phyloP scores from a whole-genome alignment of 2,888 invertebrate species.

The Hemistola chrysoprasaria region DNA sequence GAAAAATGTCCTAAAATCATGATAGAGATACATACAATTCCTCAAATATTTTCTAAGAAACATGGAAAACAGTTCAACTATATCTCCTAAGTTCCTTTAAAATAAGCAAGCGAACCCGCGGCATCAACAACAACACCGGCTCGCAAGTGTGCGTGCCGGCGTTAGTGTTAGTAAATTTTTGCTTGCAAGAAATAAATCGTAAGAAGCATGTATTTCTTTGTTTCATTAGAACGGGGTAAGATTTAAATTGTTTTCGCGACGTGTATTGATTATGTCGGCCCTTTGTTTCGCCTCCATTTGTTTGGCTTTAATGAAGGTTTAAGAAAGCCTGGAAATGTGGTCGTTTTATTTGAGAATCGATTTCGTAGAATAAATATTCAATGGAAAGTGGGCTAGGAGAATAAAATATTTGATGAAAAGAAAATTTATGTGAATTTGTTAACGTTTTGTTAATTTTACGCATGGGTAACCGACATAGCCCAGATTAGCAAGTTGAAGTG shows the following conservation, averaged over 20 bases:
- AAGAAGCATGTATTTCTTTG: constrained; percentile 58
- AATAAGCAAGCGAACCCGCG: constrained; percentile 26
- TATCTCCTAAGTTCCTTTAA: neutral
- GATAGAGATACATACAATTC: no score
- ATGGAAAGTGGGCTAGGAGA: no score
- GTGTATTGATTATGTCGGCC: constrained; percentile 55
- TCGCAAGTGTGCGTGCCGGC: constrained; percentile 25
- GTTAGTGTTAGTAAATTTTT: constrained; percentile 49
- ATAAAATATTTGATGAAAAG: no score
- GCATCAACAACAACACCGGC: constrained; percentile 4
- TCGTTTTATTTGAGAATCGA: neutral
- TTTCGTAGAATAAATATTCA: no score
- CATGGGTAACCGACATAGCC: no score
- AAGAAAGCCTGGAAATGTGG: constrained; percentile 6
- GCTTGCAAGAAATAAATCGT: constrained; percentile 56
- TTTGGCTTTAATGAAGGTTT: constrained; percentile 19
- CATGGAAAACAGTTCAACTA: no score
- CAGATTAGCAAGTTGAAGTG: no score
- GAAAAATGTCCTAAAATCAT: no score
- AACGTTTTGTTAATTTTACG: no score
- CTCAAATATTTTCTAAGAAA: no score
- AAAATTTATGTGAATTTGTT: no score
- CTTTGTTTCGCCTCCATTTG: constrained; percentile 35
- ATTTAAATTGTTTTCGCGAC: constrained; percentile 57
- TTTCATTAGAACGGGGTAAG: constrained; percentile 52